A percentile compares a stretch with the other conserved stretches of the same genome.
These are phyloP conservation scores for Aspidoscelis tigris DNA, from an alignment of 2,113 vertebrate genomes.

Conservation along the genomic window DNA sequence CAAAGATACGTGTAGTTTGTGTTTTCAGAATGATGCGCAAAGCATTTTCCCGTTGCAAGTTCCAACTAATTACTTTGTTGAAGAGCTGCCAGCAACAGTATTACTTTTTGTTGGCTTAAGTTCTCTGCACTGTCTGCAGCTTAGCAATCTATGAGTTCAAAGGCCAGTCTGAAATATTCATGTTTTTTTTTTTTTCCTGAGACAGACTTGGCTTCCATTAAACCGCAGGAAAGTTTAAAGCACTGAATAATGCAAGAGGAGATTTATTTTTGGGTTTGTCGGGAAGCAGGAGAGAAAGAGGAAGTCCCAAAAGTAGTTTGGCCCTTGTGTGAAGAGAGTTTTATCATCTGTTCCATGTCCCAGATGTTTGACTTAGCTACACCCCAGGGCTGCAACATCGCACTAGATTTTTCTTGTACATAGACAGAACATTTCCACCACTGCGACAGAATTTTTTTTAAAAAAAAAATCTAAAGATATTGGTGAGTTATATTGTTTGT, in stretches of 20 bases:
- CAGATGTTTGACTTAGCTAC: not conserved
- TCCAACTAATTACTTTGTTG: not conserved
- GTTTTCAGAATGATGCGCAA: not conserved
- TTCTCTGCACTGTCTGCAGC: constrained; percentile 18
- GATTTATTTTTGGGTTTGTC: constrained; percentile 59
- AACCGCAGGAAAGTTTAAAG: constrained; percentile 54
- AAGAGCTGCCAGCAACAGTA: not conserved
- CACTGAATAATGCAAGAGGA: constrained; percentile 58
- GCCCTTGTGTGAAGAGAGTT: constrained; percentile 10
- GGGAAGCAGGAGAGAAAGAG: constrained; percentile 36
- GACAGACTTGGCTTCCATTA: constrained; percentile 52
- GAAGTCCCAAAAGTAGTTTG: constrained; percentile 36
- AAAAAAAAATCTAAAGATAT: not conserved
- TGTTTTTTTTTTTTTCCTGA: constrained; percentile 30
- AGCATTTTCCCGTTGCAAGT: accelerated
- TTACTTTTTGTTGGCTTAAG: not conserved
- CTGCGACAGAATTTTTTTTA: not conserved
- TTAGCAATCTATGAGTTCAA: not conserved
- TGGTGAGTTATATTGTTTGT: not conserved
- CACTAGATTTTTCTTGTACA: not conserved
- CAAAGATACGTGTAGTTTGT: not conserved
- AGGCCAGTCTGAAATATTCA: constrained; percentile 61
- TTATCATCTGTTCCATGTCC: constrained; percentile 31
- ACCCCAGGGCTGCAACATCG: not conserved
- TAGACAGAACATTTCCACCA: not conserved